Conservation (phyloP, 2,113 vertebrate genomes). For the Pseudopipra pipra region DNA sequence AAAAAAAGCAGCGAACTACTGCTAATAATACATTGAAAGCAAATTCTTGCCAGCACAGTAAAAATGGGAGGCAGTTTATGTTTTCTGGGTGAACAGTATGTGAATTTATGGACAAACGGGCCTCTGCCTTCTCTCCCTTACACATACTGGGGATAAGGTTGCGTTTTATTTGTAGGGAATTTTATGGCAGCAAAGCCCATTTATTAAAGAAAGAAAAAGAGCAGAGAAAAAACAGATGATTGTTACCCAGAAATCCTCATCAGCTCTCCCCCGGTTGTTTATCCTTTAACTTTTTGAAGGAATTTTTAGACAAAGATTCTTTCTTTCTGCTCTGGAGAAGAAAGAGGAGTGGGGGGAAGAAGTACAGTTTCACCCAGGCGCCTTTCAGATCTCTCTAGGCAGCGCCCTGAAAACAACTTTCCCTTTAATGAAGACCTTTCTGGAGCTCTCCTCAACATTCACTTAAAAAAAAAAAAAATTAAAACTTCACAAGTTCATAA, state of each 20-base stretch:
- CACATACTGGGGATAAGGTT: not conserved
- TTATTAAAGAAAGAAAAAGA: not conserved
- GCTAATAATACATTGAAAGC: conserved; percentile 20
- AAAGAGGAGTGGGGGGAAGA: not conserved
- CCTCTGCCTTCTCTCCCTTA: not conserved
- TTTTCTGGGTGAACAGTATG: not conserved
- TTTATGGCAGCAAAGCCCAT: conserved; percentile 20
- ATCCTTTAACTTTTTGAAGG: conserved; percentile 36
- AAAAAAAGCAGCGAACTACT: not conserved
- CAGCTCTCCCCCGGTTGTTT: conserved; percentile 21
- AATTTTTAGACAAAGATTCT: conserved; percentile 62
- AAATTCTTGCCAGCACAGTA: not conserved
- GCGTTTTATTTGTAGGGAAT: conserved; percentile 32
- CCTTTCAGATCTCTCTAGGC: conserved; percentile 64
- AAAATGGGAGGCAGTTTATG: not conserved
- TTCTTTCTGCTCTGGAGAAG: not conserved
- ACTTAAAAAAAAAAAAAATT: conserved; percentile 3
- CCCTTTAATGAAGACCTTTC: conserved; percentile 65
- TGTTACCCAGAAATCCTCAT: not conserved
- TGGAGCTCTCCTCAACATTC: conserved; percentile 37
- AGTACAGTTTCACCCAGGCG: not conserved
- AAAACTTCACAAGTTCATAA: conserved; percentile 64
- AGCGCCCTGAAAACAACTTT: conserved; percentile 62
- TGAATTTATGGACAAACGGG: not conserved
- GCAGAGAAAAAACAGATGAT: conserved; percentile 48